Base-by-base conservation (phyloP, 1,140 invertebrate genomes). In the Tetramorium alpestre region DNA sequence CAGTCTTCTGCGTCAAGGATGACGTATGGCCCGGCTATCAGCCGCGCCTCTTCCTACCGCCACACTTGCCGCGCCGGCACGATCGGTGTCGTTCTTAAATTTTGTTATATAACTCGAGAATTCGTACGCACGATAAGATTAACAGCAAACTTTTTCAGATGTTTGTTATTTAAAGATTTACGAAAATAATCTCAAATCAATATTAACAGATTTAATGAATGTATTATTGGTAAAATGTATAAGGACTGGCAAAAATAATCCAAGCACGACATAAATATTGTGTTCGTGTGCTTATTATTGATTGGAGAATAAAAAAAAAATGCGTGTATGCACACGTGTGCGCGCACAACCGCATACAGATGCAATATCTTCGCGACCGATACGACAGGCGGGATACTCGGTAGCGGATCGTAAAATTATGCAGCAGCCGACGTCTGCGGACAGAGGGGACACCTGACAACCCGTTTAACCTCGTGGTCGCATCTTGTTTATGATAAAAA, bases 401-500 rank as follows among this genome's bases (percentile, higher is more conserved):
- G 85, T 76, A 85, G 85, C 85, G 81, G 90, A 93, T 94, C 91
- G 89, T 90, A 93, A 93, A 94, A 94, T 94, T 93, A 94, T 94
- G 92, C 93, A 94, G 93, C 76, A 87, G 88, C 84, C 87, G 85
- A 54, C 73, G 84, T 70, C 81, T 72, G 90, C 88, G 89, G 64
- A 89, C 90, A 91, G 91, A 92, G 90, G 92, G 92, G 89, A 92
- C 92, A 92, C 91, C 87, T 93, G 92, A 93, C 93, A 94, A 94
- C 92, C 93, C 91, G 92, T 94, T 95, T 93, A 94, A 94, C 92
- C 93, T 94, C 92, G 91, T 89, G 89, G 82, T 85, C 89, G 90
- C 77, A 88, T 91, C 93, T 94, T 88, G 90, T 93, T 89, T 92
- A 92, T 93, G 88, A 93, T 91, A 95, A 94, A 95, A 94, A 93